phyloP scores from a whole-genome alignment of 2,888 invertebrate species.

The Agonopterix arenella region DNA sequence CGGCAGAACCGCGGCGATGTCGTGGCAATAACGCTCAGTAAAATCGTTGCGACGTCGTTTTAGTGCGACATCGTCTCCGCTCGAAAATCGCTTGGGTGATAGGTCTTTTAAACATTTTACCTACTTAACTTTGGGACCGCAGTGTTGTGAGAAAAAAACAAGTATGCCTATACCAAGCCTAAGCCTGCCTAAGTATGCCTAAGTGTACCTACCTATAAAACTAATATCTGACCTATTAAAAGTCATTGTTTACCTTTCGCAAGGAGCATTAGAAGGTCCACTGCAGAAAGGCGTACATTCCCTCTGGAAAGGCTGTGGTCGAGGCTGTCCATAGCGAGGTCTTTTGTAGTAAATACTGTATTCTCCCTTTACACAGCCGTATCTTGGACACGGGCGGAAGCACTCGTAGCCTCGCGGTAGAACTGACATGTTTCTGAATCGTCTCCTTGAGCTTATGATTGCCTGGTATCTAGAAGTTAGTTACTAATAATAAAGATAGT shows the following conservation, averaged over 20 bases:
- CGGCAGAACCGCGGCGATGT: no score
- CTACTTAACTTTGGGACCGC: no score
- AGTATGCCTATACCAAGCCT: no score
- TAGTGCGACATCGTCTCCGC: no score
- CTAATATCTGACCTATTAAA: no score
- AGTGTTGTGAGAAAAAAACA: no score
- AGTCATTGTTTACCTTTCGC: slow-evolving; percentile 31
- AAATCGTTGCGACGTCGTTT: no score
- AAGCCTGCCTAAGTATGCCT: no score
- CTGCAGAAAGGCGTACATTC: slow-evolving; percentile 38
- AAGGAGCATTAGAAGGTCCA: slow-evolving; percentile 50
- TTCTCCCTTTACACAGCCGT: slow-evolving; percentile 51
- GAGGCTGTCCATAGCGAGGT: slow-evolving; percentile 59
- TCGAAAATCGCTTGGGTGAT: no score
- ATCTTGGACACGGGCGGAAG: slow-evolving; percentile 41
- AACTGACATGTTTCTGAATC: slow-evolving; percentile 49
- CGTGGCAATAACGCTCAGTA: no score
- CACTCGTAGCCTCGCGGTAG: slow-evolving; percentile 53
- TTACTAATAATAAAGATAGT: not conserved
- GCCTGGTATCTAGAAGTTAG: not conserved
- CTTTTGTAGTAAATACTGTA: slow-evolving; percentile 59
- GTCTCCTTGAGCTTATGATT: slow-evolving; percentile 12
- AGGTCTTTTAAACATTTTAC: no score
- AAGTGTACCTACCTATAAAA: no score
- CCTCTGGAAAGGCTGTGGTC: slow-evolving; percentile 55